Evolutionary conservation across 2,888 invertebrate species (phyloP).

Genomic region (Dasysyrphus albostriatus): DNA sequence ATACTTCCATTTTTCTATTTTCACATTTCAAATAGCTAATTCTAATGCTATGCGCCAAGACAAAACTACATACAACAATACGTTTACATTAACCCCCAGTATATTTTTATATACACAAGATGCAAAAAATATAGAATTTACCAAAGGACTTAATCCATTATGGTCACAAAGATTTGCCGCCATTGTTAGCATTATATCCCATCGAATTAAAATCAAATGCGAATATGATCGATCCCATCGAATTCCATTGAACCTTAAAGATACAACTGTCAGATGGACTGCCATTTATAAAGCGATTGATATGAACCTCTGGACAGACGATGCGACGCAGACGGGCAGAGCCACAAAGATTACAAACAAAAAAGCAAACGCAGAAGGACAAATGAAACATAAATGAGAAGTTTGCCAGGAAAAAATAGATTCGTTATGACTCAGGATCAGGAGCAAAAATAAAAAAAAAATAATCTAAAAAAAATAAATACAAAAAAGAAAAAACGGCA

Average conservation of each 20-base stretch:
- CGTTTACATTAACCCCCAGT: slow-evolving; percentile 28
- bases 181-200: slow-evolving; percentile 51
- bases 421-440: slow-evolving; percentile 9
- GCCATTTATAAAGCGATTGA: slow-evolving; percentile 56
- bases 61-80: slow-evolving; percentile 9
- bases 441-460: slow-evolving; percentile 10
- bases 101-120: neutral
- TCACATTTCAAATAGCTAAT: slow-evolving; percentile 6
- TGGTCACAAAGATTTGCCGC: slow-evolving; percentile 61
- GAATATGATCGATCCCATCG: slow-evolving; percentile 69
- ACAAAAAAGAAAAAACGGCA: slow-evolving; percentile 10
- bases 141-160: slow-evolving; percentile 72
- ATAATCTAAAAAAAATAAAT: neutral
- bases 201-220: slow-evolving; percentile 60
- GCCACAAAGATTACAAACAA: slow-evolving; percentile 37
- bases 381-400: slow-evolving; percentile 16
- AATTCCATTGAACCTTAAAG: slow-evolving; percentile 67
- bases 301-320: slow-evolving; percentile 50
- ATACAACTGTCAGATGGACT: slow-evolving; percentile 75
- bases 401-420: slow-evolving; percentile 20
- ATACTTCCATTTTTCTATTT: slow-evolving; percentile 34
- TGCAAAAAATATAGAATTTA: slow-evolving; percentile 38
- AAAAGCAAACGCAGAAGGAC: slow-evolving; percentile 13
- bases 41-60: slow-evolving; percentile 56
- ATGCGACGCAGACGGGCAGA: neutral